Evolutionary conservation across 2,888 invertebrate genomes (phyloP).

Genomic region (Rhaphigaster nebulosa): DNA sequence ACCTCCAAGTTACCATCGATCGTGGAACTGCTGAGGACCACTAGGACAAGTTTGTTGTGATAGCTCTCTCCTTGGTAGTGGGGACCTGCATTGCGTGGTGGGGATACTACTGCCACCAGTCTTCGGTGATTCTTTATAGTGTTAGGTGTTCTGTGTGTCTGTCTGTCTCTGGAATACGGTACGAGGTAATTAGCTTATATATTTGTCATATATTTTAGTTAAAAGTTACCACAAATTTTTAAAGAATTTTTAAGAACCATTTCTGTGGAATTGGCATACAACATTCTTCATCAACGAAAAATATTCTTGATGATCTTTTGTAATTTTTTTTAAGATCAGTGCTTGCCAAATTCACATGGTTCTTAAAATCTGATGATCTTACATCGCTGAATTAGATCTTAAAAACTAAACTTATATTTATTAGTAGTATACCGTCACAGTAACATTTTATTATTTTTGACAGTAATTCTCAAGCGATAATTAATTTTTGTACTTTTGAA

Average conservation of each 20-base stretch:
- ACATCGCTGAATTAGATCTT: no score
- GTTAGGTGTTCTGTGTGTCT: constrained; percentile 18
- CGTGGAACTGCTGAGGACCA: constrained; percentile 35
- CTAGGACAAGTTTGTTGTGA: constrained; percentile 47
- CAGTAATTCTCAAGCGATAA: no score
- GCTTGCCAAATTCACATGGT: neutral
- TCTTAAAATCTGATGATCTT: no score
- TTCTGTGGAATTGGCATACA: no score
- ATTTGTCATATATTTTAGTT: neutral
- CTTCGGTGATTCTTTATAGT: constrained; percentile 23
- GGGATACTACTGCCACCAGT: constrained; percentile 34
- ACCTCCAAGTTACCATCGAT: constrained; percentile 31
- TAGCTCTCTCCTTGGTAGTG: constrained; percentile 47
- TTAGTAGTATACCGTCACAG: no score
- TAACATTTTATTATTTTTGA: no score
- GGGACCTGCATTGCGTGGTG: constrained; percentile 24
- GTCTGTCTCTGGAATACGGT: constrained; percentile 38
- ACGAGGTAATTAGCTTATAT: neutral
- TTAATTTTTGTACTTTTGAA: neutral
- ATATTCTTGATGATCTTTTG: no score
- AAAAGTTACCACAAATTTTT: neutral
- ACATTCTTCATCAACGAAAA: neutral
- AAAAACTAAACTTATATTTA: no score
- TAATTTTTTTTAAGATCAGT: no score
- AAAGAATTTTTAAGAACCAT: neutral